Evolutionary conservation across 2,797 vertebrate genomes (phyloP).

Genomic region (Sebastes minor): DNA sequence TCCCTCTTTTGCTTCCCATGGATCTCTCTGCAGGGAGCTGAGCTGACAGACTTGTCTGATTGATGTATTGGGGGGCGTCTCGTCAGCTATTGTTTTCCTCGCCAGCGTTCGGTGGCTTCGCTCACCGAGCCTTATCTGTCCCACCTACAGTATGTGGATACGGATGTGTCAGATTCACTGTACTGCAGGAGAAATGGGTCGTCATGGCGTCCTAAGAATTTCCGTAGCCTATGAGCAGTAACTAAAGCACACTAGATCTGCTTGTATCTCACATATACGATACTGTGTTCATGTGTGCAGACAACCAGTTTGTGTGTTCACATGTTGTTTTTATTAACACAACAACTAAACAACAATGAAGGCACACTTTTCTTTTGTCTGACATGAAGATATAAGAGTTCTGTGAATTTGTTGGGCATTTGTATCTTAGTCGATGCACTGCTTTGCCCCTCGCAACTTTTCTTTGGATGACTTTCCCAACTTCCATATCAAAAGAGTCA

Average conservation of each 20-base stretch:
- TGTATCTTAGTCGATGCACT: background rate
- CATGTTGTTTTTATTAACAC: background rate
- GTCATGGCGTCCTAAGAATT: background rate
- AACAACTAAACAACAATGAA: background rate
- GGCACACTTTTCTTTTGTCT: background rate
- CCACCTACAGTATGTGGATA: constrained; percentile 27
- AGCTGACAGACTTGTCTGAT: constrained; percentile 67
- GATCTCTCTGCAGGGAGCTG: constrained; percentile 66
- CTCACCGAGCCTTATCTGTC: constrained; percentile 29
- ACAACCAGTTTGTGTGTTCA: background rate
- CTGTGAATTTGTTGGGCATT: constrained; percentile 8
- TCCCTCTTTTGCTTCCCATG: constrained; percentile 60
- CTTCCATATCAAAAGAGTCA: constrained; percentile 42
- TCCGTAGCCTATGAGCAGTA: background rate
- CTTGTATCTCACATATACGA: background rate
- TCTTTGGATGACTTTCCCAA: constrained; percentile 51
- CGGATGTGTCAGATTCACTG: constrained; percentile 24
- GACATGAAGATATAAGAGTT: background rate
- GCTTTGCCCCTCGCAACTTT: constrained; percentile 41
- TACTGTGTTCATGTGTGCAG: background rate
- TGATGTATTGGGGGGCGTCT: constrained; percentile 63
- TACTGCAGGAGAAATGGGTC: constrained; percentile 6
- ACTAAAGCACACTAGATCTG: background rate
- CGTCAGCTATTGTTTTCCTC: constrained; percentile 71
- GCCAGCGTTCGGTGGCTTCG: constrained; percentile 38